Base-by-base conservation (phyloP, 1,140 invertebrate genomes). In the Prorops nasuta region DNA sequence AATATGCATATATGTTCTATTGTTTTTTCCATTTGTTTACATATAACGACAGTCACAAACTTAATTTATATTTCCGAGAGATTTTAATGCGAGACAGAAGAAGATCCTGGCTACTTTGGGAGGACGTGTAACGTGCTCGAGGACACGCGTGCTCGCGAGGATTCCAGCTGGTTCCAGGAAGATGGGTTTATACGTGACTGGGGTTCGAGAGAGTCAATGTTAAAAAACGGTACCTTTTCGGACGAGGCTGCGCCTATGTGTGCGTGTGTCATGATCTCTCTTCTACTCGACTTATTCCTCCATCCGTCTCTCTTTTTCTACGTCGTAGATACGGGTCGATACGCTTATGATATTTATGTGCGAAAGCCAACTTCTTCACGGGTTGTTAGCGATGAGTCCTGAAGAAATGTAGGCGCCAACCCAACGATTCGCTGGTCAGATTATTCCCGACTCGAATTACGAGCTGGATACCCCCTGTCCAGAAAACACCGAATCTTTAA, bases 361-460 rank as follows among this genome's bases (percentile, higher is more conserved):
- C 36, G 51, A 42, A 18, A 44, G 37, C 32, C 32, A 39, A n/a
- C 38, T 32, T 14, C 20, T 32, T 16, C 16, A 37, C 24, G 28
- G 28, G 20, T n/a, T 19, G 14, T 39, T 32, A 44, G 40, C 24
- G 35, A 20, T 46, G 37, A 17, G 16, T 31, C 28, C 37, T 38
- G 37, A 15, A 53, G 43, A 56, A 49, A 56, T 56, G 60, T 60
- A 53, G 36, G 49, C 53, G 53, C 57, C 49, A 22, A 51, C 44
- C n/a, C n/a, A 10, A 28, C 32, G 38, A 42, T 40, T 42, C 41
- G 47, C 22, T 14, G 19, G 16, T 17, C 3, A 3, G 21, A 18
- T 38, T 15, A 32, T 34, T 16, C n/a, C 10, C 43, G 32, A 16
- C 22, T 58, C 56, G 36, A 44, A 49, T 58, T 49, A 48, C 24